Conservation (phyloP, 2,797 vertebrate genomes). For the Yasuhikotakia modesta region DNA sequence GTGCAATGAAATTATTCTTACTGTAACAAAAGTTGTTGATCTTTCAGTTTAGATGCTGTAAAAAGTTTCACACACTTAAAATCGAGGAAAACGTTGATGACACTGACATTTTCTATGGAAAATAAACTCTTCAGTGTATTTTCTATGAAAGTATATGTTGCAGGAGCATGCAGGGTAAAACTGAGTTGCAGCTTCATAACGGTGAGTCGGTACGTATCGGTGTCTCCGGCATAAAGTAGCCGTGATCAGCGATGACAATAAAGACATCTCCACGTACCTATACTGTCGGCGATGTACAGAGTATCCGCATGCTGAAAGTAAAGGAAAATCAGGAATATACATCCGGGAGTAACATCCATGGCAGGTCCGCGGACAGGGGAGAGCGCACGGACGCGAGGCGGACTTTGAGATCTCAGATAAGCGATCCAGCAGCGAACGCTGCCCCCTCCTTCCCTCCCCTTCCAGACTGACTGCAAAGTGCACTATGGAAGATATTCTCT, state of each 20-base stretch:
- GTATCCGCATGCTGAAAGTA: slow-evolving; percentile 55
- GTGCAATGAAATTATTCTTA: slow-evolving; percentile 3
- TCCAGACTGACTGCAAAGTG: slow-evolving; percentile 57
- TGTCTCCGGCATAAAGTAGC: slow-evolving; percentile 42
- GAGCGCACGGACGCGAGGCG: slow-evolving; percentile 51
- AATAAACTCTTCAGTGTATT: background rate
- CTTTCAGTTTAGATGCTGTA: background rate
- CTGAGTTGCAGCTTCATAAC: slow-evolving; percentile 29
- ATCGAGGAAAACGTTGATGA: slow-evolving; percentile 26
- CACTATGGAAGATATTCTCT: slow-evolving; percentile 47
- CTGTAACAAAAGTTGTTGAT: slow-evolving; percentile 25
- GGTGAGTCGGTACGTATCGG: slow-evolving; percentile 24
- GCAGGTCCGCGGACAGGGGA: slow-evolving; percentile 58
- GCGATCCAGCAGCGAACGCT: slow-evolving; percentile 54
- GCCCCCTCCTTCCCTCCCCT: slow-evolving; percentile 51
- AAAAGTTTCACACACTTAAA: slow-evolving; percentile 44
- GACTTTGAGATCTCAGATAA: slow-evolving; percentile 61
- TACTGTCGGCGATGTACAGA: slow-evolving; percentile 64
- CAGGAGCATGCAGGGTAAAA: background rate
- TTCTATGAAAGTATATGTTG: slow-evolving; percentile 18
- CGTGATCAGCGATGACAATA: slow-evolving; percentile 29
- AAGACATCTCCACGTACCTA: slow-evolving; percentile 60
- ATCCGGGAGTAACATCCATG: slow-evolving; percentile 65
- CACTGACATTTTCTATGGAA: background rate
- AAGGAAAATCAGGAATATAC: slow-evolving; percentile 59